Evolutionary conservation across 1,140 invertebrate species (phyloP).

Genomic region (Drosophila varians): DNA sequence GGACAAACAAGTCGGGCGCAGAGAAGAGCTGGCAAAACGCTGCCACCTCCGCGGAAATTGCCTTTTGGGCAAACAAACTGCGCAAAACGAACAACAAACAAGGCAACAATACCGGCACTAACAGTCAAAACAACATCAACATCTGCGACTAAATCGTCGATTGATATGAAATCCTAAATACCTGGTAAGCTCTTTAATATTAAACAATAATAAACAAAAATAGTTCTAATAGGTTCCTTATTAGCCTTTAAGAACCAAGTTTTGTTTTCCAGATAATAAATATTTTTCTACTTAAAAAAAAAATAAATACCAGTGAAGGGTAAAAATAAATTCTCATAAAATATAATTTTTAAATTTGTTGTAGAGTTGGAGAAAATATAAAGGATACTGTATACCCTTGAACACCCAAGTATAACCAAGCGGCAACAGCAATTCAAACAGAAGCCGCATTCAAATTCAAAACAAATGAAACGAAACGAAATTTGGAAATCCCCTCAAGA

Average conservation of each 20-base stretch:
- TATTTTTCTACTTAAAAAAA: no score
- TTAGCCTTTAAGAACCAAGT: no score
- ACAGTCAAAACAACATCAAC: slow-evolving; percentile 30
- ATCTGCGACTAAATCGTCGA: background rate
- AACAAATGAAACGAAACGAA: slow-evolving; percentile 70
- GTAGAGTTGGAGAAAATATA: background rate
- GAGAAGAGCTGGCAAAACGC: slow-evolving; percentile 1
- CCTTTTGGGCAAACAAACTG: slow-evolving; percentile 47
- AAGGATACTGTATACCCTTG: background rate
- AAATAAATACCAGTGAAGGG: no score
- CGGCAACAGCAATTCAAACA: slow-evolving; percentile 37
- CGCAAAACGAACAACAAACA: slow-evolving; percentile 23
- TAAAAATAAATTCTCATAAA: no score
- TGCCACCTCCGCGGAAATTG: slow-evolving; percentile 24
- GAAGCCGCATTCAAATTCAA: slow-evolving; percentile 61
- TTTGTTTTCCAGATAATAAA: no score
- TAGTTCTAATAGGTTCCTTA: no score
- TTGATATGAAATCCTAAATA: background rate
- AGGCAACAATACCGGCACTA: slow-evolving; percentile 33
- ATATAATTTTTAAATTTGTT: no score
- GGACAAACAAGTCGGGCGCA: slow-evolving; percentile 52
- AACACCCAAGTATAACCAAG: slow-evolving; percentile 16
- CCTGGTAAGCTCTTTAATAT: background rate
- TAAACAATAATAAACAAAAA: no score
- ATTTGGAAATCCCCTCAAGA: slow-evolving; percentile 62